Base-by-base conservation (phyloP, 2,888 invertebrate genomes). In the Axea sp. region DNA sequence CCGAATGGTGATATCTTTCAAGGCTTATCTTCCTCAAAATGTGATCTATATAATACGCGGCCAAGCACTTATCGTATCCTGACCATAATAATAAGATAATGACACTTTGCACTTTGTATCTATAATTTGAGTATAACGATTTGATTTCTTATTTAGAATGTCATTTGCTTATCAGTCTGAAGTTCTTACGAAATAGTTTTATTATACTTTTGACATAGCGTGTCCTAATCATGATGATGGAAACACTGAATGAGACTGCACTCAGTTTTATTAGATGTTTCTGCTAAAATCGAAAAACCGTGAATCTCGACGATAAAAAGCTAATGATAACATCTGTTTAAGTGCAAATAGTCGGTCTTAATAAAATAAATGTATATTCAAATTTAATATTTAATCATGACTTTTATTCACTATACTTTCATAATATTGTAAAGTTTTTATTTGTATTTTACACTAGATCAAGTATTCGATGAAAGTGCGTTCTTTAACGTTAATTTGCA, bases 1-100 rank as follows among this genome's bases (percentile, higher is more conserved):
- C 78, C 77, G 80, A 73, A 76, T 79, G 83, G 83, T 82, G 79
- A 83, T 81, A 82, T 83, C 79, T 79, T 72, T 57, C 78, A 72
- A 76, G 73, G 76, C 76, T 76, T 79, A 82, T 83, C 83, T 76
- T 59, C 81, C 78, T 69, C 79, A 77, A 28, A 35, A 82, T 82
- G 83, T 82, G 83, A 82, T 83, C 83, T 80, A 74, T 76, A 77
- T 81, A 80, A 81, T 79, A 76, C 76, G 76, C 76, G 24, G 35
- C 15, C 28, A 51, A 26, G 43, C 39, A 41, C 24, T 72, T 64
- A 69, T 49, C 57, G 39, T 62, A 51, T 30, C 31, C 24, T 8
- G 67, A 15, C 39, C 31, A 55, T 65, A 69, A 57, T 39, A 59
- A 60, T 53, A 55, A 31, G 12, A 62, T 69, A 65, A 26, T 47